A percentile compares a stretch with the other conserved stretches of the same genome.
phyloP scores from a whole-genome alignment of 2,797 vertebrate species.

The Coregonus ussuriensis region DNA sequence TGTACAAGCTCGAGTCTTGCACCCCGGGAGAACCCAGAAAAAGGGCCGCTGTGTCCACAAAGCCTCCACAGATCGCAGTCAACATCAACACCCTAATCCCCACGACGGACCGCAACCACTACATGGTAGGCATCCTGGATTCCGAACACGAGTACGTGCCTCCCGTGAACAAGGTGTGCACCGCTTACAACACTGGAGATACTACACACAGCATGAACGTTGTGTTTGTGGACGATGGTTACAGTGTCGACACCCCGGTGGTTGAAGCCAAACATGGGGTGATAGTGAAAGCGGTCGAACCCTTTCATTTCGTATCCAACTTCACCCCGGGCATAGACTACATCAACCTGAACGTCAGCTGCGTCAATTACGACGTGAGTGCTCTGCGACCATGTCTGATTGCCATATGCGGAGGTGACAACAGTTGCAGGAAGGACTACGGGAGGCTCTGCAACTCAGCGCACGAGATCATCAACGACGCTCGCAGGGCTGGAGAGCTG shows the following conservation, averaged over 20 bases:
- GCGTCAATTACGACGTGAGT: constrained; percentile 23
- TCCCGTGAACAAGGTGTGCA: too few relatives aligned
- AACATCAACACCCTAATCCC: constrained; percentile 29
- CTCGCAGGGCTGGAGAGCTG: constrained; percentile 2
- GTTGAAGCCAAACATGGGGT: too few relatives aligned
- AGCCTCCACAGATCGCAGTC: neutral
- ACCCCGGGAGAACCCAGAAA: neutral
- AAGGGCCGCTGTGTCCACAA: fast-evolving
- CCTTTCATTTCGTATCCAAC: too few relatives aligned
- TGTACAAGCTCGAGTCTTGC: constrained; percentile 25
- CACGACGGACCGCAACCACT: constrained; percentile 13
- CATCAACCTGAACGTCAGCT: constrained; percentile 19
- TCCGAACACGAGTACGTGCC: too few relatives aligned
- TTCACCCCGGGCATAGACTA: too few relatives aligned
- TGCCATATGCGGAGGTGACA: constrained; percentile 25
- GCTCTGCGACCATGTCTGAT: constrained; percentile 23
- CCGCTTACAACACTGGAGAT: too few relatives aligned
- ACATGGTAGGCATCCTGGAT: too few relatives aligned
- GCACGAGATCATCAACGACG: constrained; percentile 27
- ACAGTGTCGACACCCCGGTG: too few relatives aligned
- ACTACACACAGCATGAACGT: too few relatives aligned
- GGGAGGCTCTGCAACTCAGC: constrained; percentile 20
- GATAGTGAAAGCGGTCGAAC: too few relatives aligned
- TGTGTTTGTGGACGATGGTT: too few relatives aligned
- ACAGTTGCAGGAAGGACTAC: constrained; percentile 23